Evolutionary conservation across 2,888 invertebrate genomes (phyloP).

Genomic region (Andrena bucephala): DNA sequence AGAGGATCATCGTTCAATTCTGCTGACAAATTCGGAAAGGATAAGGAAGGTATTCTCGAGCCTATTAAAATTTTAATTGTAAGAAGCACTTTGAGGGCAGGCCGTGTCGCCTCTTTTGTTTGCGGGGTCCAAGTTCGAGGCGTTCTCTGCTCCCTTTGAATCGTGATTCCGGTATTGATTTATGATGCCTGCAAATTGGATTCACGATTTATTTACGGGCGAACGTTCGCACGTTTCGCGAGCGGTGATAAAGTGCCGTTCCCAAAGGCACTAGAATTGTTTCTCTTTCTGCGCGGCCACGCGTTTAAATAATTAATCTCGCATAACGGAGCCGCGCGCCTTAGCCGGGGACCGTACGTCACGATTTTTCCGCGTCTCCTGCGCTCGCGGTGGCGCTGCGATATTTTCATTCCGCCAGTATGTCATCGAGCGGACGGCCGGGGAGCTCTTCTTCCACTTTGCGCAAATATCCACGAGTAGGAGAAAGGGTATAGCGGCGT

Average conservation of each 20-base stretch:
- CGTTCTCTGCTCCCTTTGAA: slow-evolving; percentile 65
- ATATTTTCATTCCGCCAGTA: slow-evolving; percentile 3
- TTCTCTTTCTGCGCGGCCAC: slow-evolving; percentile 37
- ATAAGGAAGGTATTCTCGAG: background rate
- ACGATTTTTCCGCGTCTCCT: background rate
- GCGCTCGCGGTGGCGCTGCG: background rate
- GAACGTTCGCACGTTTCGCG: slow-evolving; percentile 39
- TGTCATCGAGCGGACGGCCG: background rate
- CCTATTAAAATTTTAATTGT: slow-evolving; percentile 35
- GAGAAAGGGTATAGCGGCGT: slow-evolving; percentile 27
- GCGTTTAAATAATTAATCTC: slow-evolving; percentile 44
- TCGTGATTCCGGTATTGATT: slow-evolving; percentile 79
- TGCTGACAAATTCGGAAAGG: background rate
- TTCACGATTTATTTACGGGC: slow-evolving; percentile 67
- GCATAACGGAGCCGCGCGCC: background rate
- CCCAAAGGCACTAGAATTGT: slow-evolving; percentile 54
- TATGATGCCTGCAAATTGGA: slow-evolving; percentile 69
- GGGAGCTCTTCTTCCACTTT: background rate
- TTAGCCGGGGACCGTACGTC: slow-evolving; percentile 1
- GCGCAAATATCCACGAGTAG: slow-evolving; percentile 3
- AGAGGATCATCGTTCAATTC: background rate
- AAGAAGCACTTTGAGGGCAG: slow-evolving; percentile 7
- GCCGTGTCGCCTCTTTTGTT: slow-evolving; percentile 50
- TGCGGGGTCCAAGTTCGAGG: slow-evolving; percentile 41
- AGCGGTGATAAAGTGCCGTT: slow-evolving; percentile 53